A percentile compares a stretch with the other conserved stretches of the same genome.
phyloP scores from a whole-genome alignment of 2,888 invertebrate genomes.

The Coenonympha arcania region DNA sequence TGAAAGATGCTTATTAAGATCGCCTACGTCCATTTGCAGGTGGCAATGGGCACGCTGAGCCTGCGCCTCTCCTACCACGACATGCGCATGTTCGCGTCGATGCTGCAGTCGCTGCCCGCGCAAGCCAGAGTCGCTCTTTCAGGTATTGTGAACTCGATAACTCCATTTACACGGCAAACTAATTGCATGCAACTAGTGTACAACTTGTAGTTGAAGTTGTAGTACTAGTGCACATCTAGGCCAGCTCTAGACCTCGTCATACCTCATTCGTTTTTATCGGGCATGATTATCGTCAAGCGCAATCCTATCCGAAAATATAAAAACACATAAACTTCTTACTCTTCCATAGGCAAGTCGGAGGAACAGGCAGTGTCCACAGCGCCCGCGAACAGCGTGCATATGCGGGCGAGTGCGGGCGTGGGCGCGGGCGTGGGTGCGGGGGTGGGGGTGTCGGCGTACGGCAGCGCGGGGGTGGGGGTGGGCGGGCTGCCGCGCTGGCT shows the following conservation, averaged over 20 bases:
- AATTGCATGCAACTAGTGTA: no score
- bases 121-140: conserved; percentile 79
- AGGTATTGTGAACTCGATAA: conserved; percentile 32
- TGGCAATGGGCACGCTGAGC: conserved; percentile 82
- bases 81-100: conserved; percentile 90
- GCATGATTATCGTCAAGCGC: not conserved
- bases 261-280: no score
- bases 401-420: conserved; percentile 39
- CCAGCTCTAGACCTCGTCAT: no score
- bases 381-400: conserved; percentile 61
- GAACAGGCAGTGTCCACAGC: conserved; percentile 34
- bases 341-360: conserved; percentile 28
- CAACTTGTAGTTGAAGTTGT: no score
- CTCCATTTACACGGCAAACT: no score
- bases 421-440: no score
- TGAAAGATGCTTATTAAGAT: no score
- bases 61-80: conserved; percentile 94
- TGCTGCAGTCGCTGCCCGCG: conserved; percentile 88
- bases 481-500: conserved; percentile 30
- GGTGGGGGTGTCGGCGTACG: conserved; percentile 25
- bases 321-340: not conserved
- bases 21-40: no score
- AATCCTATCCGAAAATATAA: not conserved
- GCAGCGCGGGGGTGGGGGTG: conserved; percentile 20
- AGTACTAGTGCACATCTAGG: no score